Evolutionary conservation across 1,140 invertebrate genomes (phyloP).

Genomic region (Atta colombica): DNA sequence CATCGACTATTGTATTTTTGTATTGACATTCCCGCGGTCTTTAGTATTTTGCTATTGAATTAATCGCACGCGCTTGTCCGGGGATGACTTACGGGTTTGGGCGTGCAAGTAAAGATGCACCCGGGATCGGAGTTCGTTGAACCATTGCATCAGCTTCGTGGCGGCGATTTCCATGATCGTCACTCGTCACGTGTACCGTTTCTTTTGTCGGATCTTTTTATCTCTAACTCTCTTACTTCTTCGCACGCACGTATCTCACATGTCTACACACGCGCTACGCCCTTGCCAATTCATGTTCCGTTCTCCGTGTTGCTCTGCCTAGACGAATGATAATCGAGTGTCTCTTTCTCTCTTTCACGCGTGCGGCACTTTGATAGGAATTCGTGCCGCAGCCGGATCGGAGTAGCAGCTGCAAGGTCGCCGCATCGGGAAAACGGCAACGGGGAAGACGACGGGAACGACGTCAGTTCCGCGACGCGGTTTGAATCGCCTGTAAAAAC

Average conservation of each 20-base stretch:
- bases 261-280: neutral
- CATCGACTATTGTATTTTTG: too few species aligned
- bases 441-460: neutral
- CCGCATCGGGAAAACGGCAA: neutral
- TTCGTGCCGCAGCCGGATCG: neutral
- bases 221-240: conserved; percentile 17
- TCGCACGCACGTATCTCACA: neutral
- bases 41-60: neutral
- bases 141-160: conserved; percentile 79
- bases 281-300: conserved; percentile 6
- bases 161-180: conserved; percentile 77
- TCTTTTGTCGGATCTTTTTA: conserved; percentile 14
- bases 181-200: neutral
- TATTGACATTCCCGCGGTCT: neutral
- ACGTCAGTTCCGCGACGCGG: neutral
- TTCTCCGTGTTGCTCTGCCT: too few species aligned
- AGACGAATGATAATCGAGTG: neutral
- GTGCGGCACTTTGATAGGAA: neutral
- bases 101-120: conserved; percentile 78
- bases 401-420: neutral
- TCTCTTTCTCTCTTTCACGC: neutral
- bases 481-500: conserved; percentile 20
- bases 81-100: conserved; percentile 79
- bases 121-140: conserved; percentile 81
- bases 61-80: neutral